Conservation (phyloP, 2,113 vertebrate species). For the Colaptes auratus region DNA sequence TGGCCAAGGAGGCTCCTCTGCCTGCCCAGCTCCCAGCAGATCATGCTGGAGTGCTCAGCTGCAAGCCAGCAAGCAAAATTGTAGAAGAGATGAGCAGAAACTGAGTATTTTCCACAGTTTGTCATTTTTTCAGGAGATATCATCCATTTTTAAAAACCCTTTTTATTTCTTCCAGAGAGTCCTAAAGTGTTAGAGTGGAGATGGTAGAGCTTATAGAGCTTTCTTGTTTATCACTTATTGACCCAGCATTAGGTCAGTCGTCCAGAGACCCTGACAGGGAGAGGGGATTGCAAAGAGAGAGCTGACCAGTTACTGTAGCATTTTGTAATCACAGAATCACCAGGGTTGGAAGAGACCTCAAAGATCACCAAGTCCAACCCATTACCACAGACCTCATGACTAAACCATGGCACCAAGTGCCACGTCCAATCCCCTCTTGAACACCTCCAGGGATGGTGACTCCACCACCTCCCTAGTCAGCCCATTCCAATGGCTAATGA, state of each 20-base stretch:
- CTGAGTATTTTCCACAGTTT: not conserved
- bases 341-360: too few relatives aligned
- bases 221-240: not conserved
- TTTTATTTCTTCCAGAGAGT: not conserved
- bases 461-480: too few relatives aligned
- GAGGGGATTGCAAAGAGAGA: rapidly evolving
- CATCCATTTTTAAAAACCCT: not conserved
- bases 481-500: too few relatives aligned
- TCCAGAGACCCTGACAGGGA: not conserved
- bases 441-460: too few relatives aligned
- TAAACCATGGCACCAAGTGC: too few relatives aligned
- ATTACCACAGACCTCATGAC: too few relatives aligned
- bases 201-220: not conserved
- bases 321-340: not conserved
- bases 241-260: not conserved
- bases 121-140: not conserved
- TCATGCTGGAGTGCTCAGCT: not conserved
- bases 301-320: not conserved
- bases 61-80: not conserved
- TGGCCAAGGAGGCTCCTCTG: not conserved
- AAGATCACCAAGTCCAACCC: too few relatives aligned
- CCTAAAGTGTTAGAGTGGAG: not conserved
- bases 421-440: too few relatives aligned
- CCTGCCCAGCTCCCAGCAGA: not conserved
- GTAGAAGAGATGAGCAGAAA: not conserved